Conservation (phyloP, 2,113 vertebrate species). For the Procavia capensis region DNA sequence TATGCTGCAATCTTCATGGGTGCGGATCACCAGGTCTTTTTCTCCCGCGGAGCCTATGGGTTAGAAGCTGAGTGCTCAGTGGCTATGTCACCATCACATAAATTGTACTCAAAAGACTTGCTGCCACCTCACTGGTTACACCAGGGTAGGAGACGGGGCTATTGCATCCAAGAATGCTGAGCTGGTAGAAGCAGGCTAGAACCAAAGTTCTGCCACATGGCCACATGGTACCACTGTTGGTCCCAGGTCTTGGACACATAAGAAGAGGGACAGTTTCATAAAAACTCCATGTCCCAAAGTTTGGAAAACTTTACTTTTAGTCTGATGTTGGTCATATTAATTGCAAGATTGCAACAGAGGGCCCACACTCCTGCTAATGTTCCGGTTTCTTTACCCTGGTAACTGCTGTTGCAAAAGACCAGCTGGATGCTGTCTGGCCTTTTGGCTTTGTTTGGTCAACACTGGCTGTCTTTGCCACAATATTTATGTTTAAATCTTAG, state of each 20-base stretch:
- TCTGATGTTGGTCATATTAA: background rate
- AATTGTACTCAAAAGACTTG: background rate
- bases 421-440: background rate
- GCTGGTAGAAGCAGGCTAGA: background rate
- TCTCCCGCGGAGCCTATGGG: background rate
- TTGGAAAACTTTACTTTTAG: background rate
- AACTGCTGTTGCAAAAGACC: background rate
- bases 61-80: background rate
- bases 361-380: background rate
- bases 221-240: background rate
- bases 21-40: background rate
- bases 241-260: background rate
- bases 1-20: background rate
- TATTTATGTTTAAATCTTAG: conserved; percentile 18
- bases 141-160: background rate
- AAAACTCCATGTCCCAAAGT: background rate
- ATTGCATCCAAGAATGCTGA: background rate
- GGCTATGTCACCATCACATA: background rate
- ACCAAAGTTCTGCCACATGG: background rate
- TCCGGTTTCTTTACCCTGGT: background rate
- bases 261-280: background rate
- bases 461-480: background rate
- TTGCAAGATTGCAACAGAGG: background rate
- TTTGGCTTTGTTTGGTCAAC: conserved; percentile 33
- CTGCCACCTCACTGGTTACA: background rate